Evolutionary conservation across 2,797 vertebrate species (phyloP), one percentile per base, ranked within the genome.

Genomic region (Melanotaenia parkinsoni): DNA sequence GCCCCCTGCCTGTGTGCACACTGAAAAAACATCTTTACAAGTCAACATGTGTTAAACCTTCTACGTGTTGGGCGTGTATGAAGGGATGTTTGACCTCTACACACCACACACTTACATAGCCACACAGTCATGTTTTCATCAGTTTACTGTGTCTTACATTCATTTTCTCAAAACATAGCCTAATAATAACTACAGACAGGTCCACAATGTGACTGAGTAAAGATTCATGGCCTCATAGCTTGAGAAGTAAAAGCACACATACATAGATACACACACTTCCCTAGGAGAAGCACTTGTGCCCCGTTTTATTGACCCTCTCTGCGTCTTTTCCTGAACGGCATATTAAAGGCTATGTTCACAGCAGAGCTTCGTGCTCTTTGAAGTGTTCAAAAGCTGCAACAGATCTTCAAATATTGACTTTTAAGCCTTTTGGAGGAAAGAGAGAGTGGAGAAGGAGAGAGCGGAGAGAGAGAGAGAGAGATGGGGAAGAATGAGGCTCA

Each of bases 361-460:
- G 85, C 53, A 0, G 59, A 74, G 80, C 85, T 81, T 83, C 63
- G 74, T 83, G 80, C 80, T 83, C 88, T 93, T 92, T 92, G 89
- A 92, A 92, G 91, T 88, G 83, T 77, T 85, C 51, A 58, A 89
- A 83, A 81, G 83, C 90, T 85, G 84, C 86, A 89, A 82, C 83
- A 87, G 86, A 91, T 91, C 87, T 84, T 88, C 88, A 92, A 93
- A 92, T 93, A 92, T 93, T 93, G 91, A 91, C 91, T 92, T 86
- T 91, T 87, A 90, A 90, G 87, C 85, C 86, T 81, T 59, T 58
- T 74, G 84, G 71, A 83, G 78, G 67, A 85, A 74, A 66, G 64
- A 56, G 67, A 45, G 76, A 56, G 60, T 35, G n/a, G 67, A 56
- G 47, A 72, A 72, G 28, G 26, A 14, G 30, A 32, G 58, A 53